Percentiles rank a stretch among this genome's conserved stretches.
Conservation (phyloP, 2,113 vertebrate species). For the Grallaria varia region DNA sequence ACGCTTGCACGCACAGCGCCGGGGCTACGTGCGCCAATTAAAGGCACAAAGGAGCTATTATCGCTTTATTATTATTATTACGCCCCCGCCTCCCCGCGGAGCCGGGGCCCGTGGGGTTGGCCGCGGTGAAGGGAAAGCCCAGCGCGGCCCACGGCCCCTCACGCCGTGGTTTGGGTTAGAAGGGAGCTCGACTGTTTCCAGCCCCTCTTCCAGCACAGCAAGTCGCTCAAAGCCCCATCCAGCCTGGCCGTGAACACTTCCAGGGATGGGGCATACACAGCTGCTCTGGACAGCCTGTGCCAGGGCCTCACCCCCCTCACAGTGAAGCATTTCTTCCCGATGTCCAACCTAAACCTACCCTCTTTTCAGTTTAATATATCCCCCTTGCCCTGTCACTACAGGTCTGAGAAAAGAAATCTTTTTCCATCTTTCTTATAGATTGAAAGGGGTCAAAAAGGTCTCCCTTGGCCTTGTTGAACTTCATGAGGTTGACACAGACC, state of each 20-base stretch:
- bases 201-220: rapidly evolving
- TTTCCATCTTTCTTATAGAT: background rate
- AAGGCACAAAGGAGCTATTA: background rate
- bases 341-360: background rate
- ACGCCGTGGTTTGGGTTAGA: background rate
- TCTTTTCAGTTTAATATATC: background rate
- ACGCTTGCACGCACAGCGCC: background rate
- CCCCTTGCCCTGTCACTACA: background rate
- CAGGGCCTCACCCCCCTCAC: background rate
- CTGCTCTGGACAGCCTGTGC: background rate
- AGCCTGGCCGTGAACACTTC: background rate
- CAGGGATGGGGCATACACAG: background rate
- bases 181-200: background rate
- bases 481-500: background rate
- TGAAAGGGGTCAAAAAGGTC: background rate
- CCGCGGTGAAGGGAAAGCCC: too few relatives aligned
- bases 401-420: background rate
- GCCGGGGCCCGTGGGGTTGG: too few relatives aligned
- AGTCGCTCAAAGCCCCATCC: background rate
- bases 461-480: background rate
- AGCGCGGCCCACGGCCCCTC: too few relatives aligned
- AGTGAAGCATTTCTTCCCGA: background rate
- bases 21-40: background rate
- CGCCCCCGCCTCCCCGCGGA: background rate
- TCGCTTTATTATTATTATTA: background rate